Percentiles rank a stretch among this genome's conserved stretches.
phyloP scores from a whole-genome alignment of 1,140 invertebrate genomes.

The Venustaconcha ellipsiformis region DNA sequence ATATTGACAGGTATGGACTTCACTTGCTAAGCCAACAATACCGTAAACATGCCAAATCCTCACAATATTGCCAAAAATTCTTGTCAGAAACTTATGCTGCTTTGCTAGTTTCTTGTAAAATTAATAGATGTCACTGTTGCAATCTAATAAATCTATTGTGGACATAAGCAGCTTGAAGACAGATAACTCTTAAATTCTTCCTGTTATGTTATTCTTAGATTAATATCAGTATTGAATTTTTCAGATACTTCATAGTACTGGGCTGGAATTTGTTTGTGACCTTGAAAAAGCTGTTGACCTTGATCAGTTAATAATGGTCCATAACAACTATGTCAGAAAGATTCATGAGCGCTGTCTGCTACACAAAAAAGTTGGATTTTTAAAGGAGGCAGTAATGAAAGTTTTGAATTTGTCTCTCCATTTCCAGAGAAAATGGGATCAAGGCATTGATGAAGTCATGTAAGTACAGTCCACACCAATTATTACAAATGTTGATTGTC shows the following conservation, averaged over 20 bases:
- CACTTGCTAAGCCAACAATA: too few relatives aligned
- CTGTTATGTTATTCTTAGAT: too few relatives aligned
- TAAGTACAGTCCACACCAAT: constrained; percentile 12
- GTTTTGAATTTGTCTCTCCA: constrained; percentile 56
- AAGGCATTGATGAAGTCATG: constrained; percentile 60
- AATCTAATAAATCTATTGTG: too few relatives aligned
- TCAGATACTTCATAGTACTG: constrained; percentile 72
- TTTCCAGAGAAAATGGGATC: constrained; percentile 55
- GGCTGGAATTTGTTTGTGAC: constrained; percentile 69
- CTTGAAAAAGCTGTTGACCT: constrained; percentile 70
- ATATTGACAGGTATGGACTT: too few relatives aligned
- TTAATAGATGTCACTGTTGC: too few relatives aligned
- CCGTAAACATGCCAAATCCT: too few relatives aligned
- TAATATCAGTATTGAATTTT: too few relatives aligned
- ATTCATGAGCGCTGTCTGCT: constrained; percentile 63
- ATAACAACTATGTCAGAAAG: constrained; percentile 53
- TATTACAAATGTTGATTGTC: neutral
- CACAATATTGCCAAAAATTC: too few relatives aligned
- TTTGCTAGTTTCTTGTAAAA: too few relatives aligned
- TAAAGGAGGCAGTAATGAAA: constrained; percentile 57
- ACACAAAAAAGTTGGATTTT: constrained; percentile 50
- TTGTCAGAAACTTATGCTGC: too few relatives aligned
- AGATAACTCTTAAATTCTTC: too few relatives aligned
- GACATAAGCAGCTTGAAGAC: too few relatives aligned
- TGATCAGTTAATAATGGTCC: constrained; percentile 64